A percentile compares a stretch with the other conserved stretches of the same genome.
Conservation (phyloP, 2,797 vertebrate species). For the Synanceia verrucosa region DNA sequence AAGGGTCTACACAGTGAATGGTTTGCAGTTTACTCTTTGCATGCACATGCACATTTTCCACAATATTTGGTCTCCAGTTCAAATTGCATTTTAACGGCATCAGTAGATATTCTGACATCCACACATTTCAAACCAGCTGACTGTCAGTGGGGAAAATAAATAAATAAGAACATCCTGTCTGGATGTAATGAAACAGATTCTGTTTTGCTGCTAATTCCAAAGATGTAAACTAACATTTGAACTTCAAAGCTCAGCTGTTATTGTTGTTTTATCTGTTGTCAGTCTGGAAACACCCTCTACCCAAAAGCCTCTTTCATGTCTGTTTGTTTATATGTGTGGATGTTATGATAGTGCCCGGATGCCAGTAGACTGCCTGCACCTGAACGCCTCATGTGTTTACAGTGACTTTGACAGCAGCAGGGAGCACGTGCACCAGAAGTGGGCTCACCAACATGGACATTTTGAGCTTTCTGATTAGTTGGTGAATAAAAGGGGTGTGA, state of each 20-base stretch:
- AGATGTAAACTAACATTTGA: background rate
- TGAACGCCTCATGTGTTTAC: conserved; percentile 24
- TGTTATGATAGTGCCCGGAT: no score
- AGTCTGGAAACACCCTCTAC: background rate
- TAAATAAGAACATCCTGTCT: background rate
- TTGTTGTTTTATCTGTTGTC: no score
- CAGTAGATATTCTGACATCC: background rate
- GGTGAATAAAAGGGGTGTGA: conserved; percentile 60
- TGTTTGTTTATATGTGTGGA: conserved; percentile 4
- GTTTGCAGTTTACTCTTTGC: background rate
- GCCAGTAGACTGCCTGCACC: background rate
- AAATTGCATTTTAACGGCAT: background rate
- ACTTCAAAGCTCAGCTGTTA: background rate
- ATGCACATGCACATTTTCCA: background rate
- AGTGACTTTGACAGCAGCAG: background rate
- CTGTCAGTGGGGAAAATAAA: no score
- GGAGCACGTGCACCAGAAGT: conserved; percentile 16
- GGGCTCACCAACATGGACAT: background rate
- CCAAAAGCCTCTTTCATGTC: background rate
- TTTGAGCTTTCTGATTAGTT: conserved; percentile 66
- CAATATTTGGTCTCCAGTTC: background rate
- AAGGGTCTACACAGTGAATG: conserved; percentile 1
- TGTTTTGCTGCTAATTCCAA: background rate
- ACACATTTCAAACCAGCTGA: no score
- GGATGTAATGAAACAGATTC: background rate